Evolutionary conservation across 2,113 vertebrate genomes (phyloP).

Genomic region (Phycodurus eques): DNA sequence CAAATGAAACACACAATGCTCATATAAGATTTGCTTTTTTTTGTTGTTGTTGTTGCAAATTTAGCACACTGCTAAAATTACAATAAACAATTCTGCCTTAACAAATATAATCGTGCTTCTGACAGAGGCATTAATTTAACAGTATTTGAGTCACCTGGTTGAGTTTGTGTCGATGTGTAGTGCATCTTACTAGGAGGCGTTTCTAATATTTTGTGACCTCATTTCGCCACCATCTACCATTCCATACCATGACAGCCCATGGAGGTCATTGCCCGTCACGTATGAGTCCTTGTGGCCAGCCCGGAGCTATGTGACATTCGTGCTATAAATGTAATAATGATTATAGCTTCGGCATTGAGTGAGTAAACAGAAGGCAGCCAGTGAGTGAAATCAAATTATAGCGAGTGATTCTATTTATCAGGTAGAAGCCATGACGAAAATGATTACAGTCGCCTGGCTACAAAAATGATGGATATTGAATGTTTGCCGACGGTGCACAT

Average conservation of each 20-base stretch:
- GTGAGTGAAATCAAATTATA: conserved; percentile 69
- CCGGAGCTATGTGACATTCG: conserved; percentile 29
- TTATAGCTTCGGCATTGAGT: conserved; percentile 55
- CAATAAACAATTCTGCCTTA: no score
- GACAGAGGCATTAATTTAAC: background rate
- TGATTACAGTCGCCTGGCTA: conserved; percentile 56
- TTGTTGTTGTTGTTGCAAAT: no score
- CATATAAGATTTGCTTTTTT: no score
- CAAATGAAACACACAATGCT: background rate
- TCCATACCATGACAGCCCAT: background rate
- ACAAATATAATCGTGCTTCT: no score
- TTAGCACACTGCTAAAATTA: no score
- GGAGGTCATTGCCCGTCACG: conserved; percentile 21
- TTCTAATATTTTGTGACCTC: background rate
- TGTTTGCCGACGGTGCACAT: conserved; percentile 39
- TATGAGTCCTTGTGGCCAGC: conserved; percentile 29
- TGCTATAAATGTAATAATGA: conserved; percentile 56
- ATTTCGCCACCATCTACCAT: background rate
- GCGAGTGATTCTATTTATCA: conserved; percentile 70
- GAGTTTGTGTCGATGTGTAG: background rate
- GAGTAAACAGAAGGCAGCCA: conserved; percentile 62
- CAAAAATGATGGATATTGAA: conserved; percentile 62
- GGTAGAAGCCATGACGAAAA: conserved; percentile 55
- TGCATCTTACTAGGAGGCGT: background rate
- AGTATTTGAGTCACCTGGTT: background rate